Evolutionary conservation across 2,113 vertebrate genomes (phyloP), one percentile per base, ranked within the genome.

Genomic region (Cochlearius cochlearius): DNA sequence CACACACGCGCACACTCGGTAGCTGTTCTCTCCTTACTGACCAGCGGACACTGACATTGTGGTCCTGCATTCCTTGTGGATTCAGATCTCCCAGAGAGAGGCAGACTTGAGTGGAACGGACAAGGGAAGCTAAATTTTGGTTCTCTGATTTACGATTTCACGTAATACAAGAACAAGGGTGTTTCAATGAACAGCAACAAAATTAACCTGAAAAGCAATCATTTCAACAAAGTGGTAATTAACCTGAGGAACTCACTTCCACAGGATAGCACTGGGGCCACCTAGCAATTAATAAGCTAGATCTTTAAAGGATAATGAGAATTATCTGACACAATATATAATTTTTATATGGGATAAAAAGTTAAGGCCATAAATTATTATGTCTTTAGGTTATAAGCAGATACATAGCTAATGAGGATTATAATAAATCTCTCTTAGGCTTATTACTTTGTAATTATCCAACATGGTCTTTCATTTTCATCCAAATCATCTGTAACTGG

Each of bases 31-130:
- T 72, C 56, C 74, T 45, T 58, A n/a, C 41, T 94, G 62, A 66
- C n/a, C 59, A 74, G 56, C 66, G 93, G n/a, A 76, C 64, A 49
- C 11, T 60, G 66, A 49, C 2, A 1, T 18, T 62, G 47, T 78
- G 41, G 56, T 91, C 71, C 89, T 96, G 95, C 84, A 95, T 96
- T 96, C 94, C 93, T 94, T 79, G 86, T 32, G 20, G 75, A 97
- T 94, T 94, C 79, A 66, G 60, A 73, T 63, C 86, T 96, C 87
- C 88, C 80, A 72, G 58, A 78, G 68, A 88, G 56, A 92, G 53
- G 36, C 68, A 93, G 55, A 75, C 16, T 92, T 84, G 32, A 88
- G 73, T 0, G 0, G 60, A 95, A 92, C 14, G 38, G 85, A 60
- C 73, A 92, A 92, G 39, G 82, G 18, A 91, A 79, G 68, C 62